phyloP scores from a whole-genome alignment of 2,113 vertebrate species.

The Cariama cristata region DNA sequence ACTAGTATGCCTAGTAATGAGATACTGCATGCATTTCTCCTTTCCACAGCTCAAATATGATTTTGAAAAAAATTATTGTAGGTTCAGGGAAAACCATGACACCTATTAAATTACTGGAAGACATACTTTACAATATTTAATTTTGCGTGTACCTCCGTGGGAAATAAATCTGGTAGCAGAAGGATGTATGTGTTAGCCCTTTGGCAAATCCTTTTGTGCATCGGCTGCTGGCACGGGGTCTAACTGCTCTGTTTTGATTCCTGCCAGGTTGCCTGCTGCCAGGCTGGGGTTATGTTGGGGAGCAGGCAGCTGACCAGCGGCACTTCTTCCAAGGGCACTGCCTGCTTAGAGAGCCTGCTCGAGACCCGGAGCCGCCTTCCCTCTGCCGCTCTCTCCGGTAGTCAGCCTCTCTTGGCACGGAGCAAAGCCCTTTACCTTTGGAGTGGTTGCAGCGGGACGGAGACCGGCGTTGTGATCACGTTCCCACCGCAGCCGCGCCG shows the following conservation, averaged over 20 bases:
- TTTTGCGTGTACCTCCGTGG: accelerated
- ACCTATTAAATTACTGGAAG: not conserved
- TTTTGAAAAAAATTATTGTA: not conserved
- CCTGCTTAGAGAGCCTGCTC: not conserved
- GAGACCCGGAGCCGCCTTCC: not conserved
- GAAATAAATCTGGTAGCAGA: not conserved
- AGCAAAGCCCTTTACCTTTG: not conserved
- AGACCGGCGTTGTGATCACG: not conserved
- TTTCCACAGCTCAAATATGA: not conserved
- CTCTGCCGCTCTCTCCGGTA: not conserved
- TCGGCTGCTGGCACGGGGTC: accelerated
- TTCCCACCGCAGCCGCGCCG: not conserved
- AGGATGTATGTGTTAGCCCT: not conserved
- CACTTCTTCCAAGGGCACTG: not conserved
- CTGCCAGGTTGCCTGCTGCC: not conserved
- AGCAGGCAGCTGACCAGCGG: not conserved
- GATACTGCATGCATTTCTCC: not conserved
- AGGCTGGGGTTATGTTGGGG: not conserved
- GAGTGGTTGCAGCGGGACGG: not conserved
- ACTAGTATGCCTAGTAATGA: not conserved
- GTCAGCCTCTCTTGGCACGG: not conserved
- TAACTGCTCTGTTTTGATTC: not conserved
- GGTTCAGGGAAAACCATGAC: not conserved
- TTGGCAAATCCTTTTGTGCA: accelerated
- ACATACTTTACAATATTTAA: accelerated